A percentile compares a stretch with the other conserved stretches of the same genome.
phyloP scores from a whole-genome alignment of 2,797 vertebrate species.

The Cossypha heuglini region DNA sequence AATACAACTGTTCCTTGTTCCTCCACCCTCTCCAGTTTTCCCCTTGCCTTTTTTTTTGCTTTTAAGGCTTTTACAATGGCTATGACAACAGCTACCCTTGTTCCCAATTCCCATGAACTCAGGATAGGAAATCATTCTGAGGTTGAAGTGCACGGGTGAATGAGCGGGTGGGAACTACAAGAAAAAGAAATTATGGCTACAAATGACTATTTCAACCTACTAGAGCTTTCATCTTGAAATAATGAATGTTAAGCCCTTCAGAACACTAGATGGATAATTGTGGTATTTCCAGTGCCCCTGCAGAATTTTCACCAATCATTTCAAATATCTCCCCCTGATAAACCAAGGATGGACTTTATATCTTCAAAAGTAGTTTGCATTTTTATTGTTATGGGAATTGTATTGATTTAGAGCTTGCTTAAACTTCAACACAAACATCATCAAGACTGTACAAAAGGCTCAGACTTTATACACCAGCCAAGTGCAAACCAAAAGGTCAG shows the following conservation, averaged over 20 bases:
- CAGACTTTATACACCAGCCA: background rate
- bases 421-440: background rate
- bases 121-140: conserved; percentile 51
- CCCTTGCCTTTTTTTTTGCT: background rate
- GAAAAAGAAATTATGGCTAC: background rate
- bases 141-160: conserved; percentile 52
- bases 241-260: conserved; percentile 16
- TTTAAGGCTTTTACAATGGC: conserved; percentile 12
- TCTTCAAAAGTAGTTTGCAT: background rate
- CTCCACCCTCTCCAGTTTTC: background rate
- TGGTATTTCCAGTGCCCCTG: background rate
- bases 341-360: background rate
- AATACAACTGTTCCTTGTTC: conserved; percentile 30
- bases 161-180: conserved; percentile 48
- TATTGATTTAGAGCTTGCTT: background rate
- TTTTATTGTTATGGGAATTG: background rate
- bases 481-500: background rate
- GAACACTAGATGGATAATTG: conserved; percentile 9
- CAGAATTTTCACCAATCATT: background rate
- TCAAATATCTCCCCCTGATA: background rate
- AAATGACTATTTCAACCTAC: conserved; percentile 53
- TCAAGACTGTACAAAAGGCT: background rate
- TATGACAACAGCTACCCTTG: conserved; percentile 61
- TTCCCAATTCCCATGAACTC: conserved; percentile 67
- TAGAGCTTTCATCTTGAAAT: conserved; percentile 58